phyloP scores from a whole-genome alignment of 2,113 vertebrate species.

The Cavia porcellus region DNA sequence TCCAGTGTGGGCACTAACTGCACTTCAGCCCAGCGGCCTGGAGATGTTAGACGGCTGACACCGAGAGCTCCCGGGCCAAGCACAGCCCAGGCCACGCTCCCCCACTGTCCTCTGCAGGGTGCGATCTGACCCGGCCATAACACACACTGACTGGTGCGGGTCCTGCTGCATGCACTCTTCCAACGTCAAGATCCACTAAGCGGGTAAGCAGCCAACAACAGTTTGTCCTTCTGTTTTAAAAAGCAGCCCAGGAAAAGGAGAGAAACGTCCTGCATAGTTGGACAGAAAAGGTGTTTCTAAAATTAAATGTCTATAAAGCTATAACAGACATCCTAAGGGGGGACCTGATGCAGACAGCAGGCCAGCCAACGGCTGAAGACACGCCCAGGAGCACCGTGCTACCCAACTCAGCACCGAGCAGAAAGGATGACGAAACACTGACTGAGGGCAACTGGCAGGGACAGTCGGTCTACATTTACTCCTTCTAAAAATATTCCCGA shows the following conservation, averaged over 20 bases:
- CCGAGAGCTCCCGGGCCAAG: neutral
- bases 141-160: neutral
- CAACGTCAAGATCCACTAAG: neutral
- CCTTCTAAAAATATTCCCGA: slow-evolving; percentile 18
- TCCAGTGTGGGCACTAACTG: neutral
- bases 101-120: neutral
- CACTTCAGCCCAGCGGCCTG: slow-evolving; percentile 23
- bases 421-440: neutral
- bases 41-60: neutral
- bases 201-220: slow-evolving; percentile 2
- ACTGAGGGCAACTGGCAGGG: neutral
- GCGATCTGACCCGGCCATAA: neutral
- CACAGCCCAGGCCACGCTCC: neutral
- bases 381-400: neutral
- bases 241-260: neutral
- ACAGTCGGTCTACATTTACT: neutral
- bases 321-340: neutral
- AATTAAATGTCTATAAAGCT: slow-evolving; percentile 20
- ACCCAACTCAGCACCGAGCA: neutral
- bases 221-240: neutral
- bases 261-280: neutral
- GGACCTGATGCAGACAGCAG: neutral
- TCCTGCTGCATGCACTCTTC: neutral
- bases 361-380: neutral
- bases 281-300: neutral